These are phyloP conservation scores for Solea solea DNA, from an alignment of 2,113 vertebrate genomes.

Conservation along the genomic window DNA sequence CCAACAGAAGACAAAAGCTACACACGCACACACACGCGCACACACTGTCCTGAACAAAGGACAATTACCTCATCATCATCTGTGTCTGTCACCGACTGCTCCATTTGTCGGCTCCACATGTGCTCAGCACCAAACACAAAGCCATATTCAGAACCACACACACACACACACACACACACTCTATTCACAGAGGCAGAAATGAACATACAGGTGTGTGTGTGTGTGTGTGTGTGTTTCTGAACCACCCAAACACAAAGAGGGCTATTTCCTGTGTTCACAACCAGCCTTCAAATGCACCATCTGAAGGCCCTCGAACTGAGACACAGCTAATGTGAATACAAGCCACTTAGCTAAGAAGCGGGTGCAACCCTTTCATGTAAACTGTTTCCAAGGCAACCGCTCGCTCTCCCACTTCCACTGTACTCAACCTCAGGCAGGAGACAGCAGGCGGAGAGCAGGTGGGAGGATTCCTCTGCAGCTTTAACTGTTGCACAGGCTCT, in stretches of 20 bases:
- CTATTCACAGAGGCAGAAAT: conserved; percentile 40
- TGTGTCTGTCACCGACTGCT: conserved; percentile 48
- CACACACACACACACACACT: conserved; percentile 14
- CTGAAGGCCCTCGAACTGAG: no score
- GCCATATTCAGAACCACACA: conserved; percentile 56
- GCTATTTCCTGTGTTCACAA: conserved; percentile 20
- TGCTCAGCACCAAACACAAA: conserved; percentile 61
- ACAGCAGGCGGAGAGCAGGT: conserved; percentile 32
- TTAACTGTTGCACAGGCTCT: not conserved
- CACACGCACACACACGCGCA: not conserved
- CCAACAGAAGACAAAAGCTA: not conserved
- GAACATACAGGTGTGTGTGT: not conserved
- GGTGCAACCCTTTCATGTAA: conserved; percentile 58
- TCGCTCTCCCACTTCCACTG: conserved; percentile 15
- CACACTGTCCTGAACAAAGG: not conserved
- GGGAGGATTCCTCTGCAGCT: conserved; percentile 43
- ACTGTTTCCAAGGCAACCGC: conserved; percentile 72
- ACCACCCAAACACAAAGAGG: not conserved
- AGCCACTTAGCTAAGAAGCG: conserved; percentile 18
- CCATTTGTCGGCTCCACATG: conserved; percentile 49
- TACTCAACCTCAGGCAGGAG: not conserved
- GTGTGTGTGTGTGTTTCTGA: not conserved
- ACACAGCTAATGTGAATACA: conserved; percentile 20
- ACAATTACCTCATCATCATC: conserved; percentile 39
- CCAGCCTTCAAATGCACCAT: no score